Evolutionary conservation across 1,140 invertebrate species (phyloP).

Genomic region (Eupeodes corollae): DNA sequence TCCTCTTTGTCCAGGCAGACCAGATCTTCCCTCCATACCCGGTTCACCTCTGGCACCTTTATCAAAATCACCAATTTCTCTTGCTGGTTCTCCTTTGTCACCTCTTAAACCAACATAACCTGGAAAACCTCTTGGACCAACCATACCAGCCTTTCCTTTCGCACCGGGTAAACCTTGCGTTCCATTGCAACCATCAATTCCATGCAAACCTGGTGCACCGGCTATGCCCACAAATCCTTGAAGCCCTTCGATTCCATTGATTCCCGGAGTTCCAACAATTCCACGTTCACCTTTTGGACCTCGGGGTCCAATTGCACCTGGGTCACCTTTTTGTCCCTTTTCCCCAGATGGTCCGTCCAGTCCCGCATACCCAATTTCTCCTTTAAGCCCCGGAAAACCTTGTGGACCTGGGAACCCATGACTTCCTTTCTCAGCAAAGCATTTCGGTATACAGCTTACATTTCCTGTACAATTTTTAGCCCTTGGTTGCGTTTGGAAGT

Average conservation of each 20-base stretch:
- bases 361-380: constrained; percentile 72
- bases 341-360: constrained; percentile 69
- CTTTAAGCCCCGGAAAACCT: constrained; percentile 32
- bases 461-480: constrained; percentile 50
- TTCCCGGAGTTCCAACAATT: constrained; percentile 78
- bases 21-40: constrained; percentile 57
- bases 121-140: constrained; percentile 52
- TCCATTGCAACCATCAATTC: constrained; percentile 88
- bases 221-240: constrained; percentile 74
- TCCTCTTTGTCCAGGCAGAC: constrained; percentile 57
- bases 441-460: constrained; percentile 69
- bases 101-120: constrained; percentile 54
- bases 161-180: constrained; percentile 66
- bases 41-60: constrained; percentile 76
- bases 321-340: constrained; percentile 78
- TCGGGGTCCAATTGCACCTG: constrained; percentile 60
- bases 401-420: constrained; percentile 43
- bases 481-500: constrained; percentile 41
- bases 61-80: constrained; percentile 47
- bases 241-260: constrained; percentile 74
- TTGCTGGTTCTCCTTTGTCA: constrained; percentile 45
- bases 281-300: constrained; percentile 83
- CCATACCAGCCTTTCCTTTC: constrained; percentile 49
- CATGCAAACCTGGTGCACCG: constrained; percentile 64
- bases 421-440: constrained; percentile 86